These are phyloP conservation scores for Drosophila kambysellisi DNA, from an alignment of 2,888 invertebrate genomes.

Conservation along the genomic window DNA sequence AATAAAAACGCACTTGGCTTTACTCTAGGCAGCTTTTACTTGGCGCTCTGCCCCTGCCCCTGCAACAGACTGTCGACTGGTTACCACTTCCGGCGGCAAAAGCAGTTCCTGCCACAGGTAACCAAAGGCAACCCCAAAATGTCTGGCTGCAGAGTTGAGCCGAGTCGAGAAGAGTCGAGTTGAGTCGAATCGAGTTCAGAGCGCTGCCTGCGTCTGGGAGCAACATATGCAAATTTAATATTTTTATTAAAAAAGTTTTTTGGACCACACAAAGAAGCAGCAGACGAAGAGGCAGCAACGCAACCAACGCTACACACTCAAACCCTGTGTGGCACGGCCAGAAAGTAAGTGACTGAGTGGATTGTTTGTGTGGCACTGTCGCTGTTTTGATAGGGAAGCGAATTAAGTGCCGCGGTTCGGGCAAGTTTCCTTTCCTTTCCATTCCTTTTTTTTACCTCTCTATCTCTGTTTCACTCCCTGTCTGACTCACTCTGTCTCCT, in stretches of 20 bases:
- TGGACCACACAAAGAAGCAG: constrained; percentile 61
- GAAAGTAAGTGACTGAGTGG: neutral
- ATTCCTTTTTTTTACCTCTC: neutral
- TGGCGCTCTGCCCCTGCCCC: neutral
- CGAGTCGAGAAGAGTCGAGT: constrained; percentile 12
- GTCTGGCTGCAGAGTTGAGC: constrained; percentile 42
- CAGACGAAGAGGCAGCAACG: constrained; percentile 24
- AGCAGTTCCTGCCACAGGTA: constrained; percentile 70
- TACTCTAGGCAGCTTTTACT: constrained; percentile 13
- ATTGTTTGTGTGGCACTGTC: constrained; percentile 34
- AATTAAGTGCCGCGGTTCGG: constrained; percentile 72
- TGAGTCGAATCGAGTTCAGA: constrained; percentile 18
- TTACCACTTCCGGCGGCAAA: constrained; percentile 72
- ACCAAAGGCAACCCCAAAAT: constrained; percentile 71
- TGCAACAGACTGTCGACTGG: constrained; percentile 50
- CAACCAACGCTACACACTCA: constrained; percentile 17
- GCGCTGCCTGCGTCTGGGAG: constrained; percentile 50
- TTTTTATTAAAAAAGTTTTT: constrained; percentile 81
- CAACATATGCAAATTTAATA: constrained; percentile 80
- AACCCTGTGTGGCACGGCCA: constrained; percentile 11
- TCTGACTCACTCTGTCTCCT: constrained; percentile 6
- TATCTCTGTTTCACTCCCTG: neutral
- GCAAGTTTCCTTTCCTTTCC: constrained; percentile 34
- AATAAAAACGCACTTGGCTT: constrained; percentile 64
- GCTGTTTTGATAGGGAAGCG: constrained; percentile 73